Percentiles rank a stretch among this genome's conserved stretches.
These are phyloP conservation scores for Castor canadensis DNA, from an alignment of 2,113 vertebrate genomes.

Conservation along the genomic window DNA sequence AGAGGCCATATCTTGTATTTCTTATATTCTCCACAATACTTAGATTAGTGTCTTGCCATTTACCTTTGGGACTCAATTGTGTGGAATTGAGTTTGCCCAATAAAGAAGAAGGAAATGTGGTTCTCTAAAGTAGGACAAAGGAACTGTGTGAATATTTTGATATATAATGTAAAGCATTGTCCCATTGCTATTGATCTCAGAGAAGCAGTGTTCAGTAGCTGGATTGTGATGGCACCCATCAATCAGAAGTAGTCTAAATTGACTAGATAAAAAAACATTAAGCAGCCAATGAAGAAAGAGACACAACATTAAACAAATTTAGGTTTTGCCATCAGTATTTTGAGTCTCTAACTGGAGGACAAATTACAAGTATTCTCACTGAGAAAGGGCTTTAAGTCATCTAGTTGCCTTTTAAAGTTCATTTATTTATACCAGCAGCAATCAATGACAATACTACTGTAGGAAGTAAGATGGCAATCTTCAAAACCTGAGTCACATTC, in stretches of 20 bases:
- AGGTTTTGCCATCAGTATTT: constrained; percentile 59
- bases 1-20: background rate
- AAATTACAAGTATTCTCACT: constrained; percentile 63
- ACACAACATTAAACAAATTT: constrained; percentile 60
- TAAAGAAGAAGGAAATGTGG: constrained; percentile 24
- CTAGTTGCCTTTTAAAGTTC: constrained; percentile 42
- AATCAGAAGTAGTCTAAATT: background rate
- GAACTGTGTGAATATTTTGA: background rate
- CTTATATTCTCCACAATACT: background rate
- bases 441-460: constrained; percentile 40
- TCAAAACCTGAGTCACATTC: constrained; percentile 35
- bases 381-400: constrained; percentile 47
- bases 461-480: constrained; percentile 2
- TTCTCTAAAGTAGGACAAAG: background rate
- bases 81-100: constrained; percentile 42
- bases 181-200: background rate
- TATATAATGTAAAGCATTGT: background rate
- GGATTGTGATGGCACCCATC: background rate
- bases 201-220: background rate
- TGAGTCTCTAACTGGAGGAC: background rate
- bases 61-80: constrained; percentile 21
- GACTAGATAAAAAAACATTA: constrained; percentile 63
- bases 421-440: constrained; percentile 44
- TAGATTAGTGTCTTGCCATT: constrained; percentile 17
- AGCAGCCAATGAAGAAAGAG: constrained; percentile 61